These are phyloP conservation scores for Clarias laeviceps DNA, from an alignment of 2,797 vertebrate species.

Conservation along the genomic window DNA sequence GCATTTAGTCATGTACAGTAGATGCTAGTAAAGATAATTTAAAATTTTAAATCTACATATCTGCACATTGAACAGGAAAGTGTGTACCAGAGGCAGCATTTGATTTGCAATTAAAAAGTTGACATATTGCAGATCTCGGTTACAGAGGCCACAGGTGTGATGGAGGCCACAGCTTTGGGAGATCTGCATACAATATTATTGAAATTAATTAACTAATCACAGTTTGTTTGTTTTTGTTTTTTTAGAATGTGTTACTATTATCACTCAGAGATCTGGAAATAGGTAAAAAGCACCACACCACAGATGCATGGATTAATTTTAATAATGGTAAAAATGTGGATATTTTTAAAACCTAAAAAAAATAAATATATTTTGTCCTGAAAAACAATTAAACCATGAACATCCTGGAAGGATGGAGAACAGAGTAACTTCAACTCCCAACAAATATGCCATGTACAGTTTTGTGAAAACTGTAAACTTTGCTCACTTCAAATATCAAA, in stretches of 20 bases:
- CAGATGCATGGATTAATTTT: neutral
- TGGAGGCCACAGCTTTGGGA: too few species aligned
- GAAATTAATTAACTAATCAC: neutral
- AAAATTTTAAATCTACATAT: too few species aligned
- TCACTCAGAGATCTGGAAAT: neutral
- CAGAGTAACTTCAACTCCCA: neutral
- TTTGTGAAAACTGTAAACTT: too few species aligned
- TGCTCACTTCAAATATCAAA: neutral
- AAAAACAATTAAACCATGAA: neutral
- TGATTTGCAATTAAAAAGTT: too few species aligned
- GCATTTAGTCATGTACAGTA: too few species aligned
- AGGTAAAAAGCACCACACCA: neutral
- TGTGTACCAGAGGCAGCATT: too few species aligned
- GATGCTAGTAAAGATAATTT: too few species aligned
- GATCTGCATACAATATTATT: neutral
- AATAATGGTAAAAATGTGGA: neutral
- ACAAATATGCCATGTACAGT: neutral
- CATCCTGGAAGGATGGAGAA: too few species aligned
- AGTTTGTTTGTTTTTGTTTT: neutral
- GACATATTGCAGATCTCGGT: too few species aligned
- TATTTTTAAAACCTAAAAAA: neutral
- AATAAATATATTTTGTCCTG: neutral
- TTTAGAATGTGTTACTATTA: neutral
- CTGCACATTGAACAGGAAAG: too few species aligned
- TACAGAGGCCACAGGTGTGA: too few species aligned